Conservation (phyloP, 2,797 vertebrate genomes). For the Fratercula arctica region DNA sequence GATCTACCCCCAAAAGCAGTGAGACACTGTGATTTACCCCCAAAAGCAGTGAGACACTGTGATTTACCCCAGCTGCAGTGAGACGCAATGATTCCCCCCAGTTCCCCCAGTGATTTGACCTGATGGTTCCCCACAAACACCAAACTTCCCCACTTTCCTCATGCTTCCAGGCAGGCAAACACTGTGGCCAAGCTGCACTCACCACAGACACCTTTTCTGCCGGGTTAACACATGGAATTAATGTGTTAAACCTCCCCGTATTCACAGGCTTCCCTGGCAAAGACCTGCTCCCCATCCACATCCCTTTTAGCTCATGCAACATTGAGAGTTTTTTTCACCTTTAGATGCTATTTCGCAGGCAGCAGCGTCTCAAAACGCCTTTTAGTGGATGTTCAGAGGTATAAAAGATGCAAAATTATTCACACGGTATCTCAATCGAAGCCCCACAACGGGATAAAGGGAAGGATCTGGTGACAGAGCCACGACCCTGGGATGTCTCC, state of each 20-base stretch:
- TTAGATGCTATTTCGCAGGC: not conserved
- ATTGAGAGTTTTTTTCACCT: not conserved
- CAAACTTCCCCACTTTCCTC: not conserved
- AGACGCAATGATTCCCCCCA: not conserved
- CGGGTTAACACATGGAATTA: not conserved
- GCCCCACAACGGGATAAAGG: not conserved
- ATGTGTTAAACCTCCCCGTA: not conserved
- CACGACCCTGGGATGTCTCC: not conserved
- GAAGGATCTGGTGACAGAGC: not conserved
- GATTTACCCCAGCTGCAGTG: not conserved
- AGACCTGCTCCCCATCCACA: not conserved
- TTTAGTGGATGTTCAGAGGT: constrained; percentile 27
- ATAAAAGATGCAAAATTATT: constrained; percentile 68
- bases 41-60: too few species aligned
- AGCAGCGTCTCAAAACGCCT: not conserved
- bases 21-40: not conserved
- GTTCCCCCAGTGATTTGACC: not conserved
- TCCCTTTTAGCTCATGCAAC: not conserved
- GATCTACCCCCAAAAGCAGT: not conserved
- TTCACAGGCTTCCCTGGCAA: not conserved
- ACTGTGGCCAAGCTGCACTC: not conserved
- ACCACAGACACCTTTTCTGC: not conserved
- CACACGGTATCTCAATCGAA: not conserved
- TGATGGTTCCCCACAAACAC: not conserved
- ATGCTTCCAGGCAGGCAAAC: not conserved